Conservation (phyloP, 2,113 vertebrate species). For the Chinchilla lanigera region DNA sequence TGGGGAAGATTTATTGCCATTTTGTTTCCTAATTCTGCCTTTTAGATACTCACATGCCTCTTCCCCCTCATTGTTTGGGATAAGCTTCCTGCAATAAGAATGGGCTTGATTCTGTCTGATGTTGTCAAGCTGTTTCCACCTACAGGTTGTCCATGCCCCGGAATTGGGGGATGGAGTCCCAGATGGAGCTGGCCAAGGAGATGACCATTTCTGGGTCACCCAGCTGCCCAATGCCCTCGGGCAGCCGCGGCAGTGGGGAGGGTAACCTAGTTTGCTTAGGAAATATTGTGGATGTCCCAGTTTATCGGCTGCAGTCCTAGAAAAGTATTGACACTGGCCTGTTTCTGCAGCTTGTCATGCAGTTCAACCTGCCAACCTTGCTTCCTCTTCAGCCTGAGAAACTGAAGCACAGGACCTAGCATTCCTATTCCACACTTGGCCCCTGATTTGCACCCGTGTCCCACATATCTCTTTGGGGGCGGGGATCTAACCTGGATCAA, state of each 20-base stretch:
- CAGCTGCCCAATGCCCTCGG: constrained; percentile 83
- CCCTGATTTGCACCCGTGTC: neutral
- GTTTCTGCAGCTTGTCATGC: constrained; percentile 30
- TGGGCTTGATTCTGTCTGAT: constrained; percentile 47
- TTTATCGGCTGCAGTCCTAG: constrained; percentile 79
- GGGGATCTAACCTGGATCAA: neutral
- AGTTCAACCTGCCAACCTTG: neutral
- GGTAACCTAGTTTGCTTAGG: constrained; percentile 83
- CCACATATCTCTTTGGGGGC: neutral
- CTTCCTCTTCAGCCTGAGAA: neutral
- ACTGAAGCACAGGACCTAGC: neutral
- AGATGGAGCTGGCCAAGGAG: constrained; percentile 81
- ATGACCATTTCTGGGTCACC: constrained; percentile 83
- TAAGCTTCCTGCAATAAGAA: constrained; percentile 48
- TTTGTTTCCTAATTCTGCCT: neutral
- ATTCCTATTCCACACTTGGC: too few species aligned
- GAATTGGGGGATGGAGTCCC: constrained; percentile 74
- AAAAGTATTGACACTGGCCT: constrained; percentile 78
- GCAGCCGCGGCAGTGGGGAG: constrained; percentile 76
- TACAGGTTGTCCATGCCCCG: constrained; percentile 32
- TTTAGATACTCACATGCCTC: neutral
- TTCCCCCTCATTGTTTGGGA: neutral
- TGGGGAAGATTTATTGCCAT: constrained; percentile 27
- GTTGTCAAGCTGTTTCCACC: constrained; percentile 7
- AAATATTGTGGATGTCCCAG: constrained; percentile 81